These are phyloP conservation scores for Equus przewalskii DNA, from an alignment of 2,113 vertebrate species.

Conservation along the genomic window DNA sequence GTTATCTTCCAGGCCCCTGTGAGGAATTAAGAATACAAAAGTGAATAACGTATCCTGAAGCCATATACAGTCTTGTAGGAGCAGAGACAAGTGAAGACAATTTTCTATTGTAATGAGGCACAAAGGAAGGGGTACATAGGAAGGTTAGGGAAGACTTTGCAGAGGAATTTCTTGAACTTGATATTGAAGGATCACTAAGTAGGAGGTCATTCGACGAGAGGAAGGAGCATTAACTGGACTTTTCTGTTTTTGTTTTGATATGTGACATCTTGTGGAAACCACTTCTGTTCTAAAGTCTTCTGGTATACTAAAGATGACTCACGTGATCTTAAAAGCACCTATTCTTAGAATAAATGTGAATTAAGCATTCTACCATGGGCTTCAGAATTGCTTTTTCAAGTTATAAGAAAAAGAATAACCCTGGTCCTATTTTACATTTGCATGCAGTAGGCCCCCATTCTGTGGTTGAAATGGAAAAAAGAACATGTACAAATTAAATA, in stretches of 20 bases:
- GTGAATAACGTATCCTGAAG: background rate
- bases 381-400: background rate
- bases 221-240: background rate
- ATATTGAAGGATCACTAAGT: background rate
- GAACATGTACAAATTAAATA: background rate
- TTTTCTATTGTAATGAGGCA: background rate
- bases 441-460: background rate
- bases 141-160: background rate
- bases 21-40: background rate
- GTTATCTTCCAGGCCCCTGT: background rate
- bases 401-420: background rate
- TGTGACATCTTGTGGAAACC: background rate
- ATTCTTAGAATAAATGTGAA: constrained; percentile 7
- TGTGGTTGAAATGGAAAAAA: background rate
- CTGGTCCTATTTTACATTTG: constrained; percentile 51
- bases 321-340: background rate
- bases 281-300: background rate
- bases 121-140: background rate
- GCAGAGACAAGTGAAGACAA: background rate
- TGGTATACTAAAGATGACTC: background rate
- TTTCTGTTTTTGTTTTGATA: background rate
- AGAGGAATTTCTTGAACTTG: background rate
- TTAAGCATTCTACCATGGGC: constrained; percentile 3
- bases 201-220: background rate
- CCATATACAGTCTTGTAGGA: background rate